Conservation (phyloP, 2,888 invertebrate species). For the Drosophila heteroneura region DNA sequence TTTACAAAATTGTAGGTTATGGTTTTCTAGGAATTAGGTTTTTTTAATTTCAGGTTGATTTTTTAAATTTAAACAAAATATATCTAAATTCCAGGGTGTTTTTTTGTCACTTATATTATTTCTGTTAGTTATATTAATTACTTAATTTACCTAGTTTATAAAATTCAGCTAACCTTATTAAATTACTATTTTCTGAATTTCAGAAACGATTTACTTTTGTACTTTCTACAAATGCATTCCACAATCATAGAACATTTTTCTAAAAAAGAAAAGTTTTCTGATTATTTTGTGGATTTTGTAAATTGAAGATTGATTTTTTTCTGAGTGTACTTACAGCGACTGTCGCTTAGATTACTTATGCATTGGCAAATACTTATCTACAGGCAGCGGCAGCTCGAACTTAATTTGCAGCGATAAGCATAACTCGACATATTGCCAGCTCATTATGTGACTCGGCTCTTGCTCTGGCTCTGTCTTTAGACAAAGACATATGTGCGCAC, state of each 20-base stretch:
- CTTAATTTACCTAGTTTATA: no score
- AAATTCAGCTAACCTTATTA: not conserved
- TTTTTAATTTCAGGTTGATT: not conserved
- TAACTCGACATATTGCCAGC: conserved; percentile 75
- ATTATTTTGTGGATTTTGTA: not conserved
- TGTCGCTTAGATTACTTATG: conserved; percentile 46
- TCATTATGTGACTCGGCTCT: conserved; percentile 59
- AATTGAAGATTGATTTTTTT: not conserved
- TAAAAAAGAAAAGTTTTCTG: not conserved
- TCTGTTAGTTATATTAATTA: no score
- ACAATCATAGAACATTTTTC: no score
- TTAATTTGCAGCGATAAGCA: conserved; percentile 70
- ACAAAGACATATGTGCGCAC: conserved; percentile 4
- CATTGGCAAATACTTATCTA: conserved; percentile 62
- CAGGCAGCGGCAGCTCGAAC: conserved; percentile 57
- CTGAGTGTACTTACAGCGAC: not conserved
- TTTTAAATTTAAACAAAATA: not conserved
- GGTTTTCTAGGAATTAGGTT: fast-evolving
- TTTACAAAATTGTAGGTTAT: not conserved
- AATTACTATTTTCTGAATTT: not conserved
- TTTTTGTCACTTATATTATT: no score
- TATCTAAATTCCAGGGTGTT: not conserved
- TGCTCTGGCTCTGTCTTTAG: not conserved
- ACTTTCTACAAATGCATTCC: not conserved
- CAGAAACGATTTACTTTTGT: not conserved